Base-by-base conservation (phyloP, 2,888 invertebrate genomes). In the Rhimphoctona megacephalus region DNA sequence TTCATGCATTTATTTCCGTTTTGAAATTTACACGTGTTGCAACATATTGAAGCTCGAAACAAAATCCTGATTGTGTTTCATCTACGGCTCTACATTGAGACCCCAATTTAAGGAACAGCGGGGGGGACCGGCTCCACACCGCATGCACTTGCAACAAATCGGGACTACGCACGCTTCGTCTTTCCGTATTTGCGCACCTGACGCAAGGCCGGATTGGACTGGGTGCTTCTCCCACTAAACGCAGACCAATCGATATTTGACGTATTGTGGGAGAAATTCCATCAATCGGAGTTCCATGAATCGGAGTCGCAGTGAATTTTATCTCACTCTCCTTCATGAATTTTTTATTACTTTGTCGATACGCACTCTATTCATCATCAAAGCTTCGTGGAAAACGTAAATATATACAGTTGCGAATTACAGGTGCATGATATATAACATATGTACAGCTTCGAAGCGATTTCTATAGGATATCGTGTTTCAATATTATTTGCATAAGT, bases 401-500 rank as follows among this genome's bases (percentile, higher is more conserved):
- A 25, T 57, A 49, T 46, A 43, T 67, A 61, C 46, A 14, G 64
- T 43, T 67, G 39, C 25, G 36, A 64, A 81, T 74, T 69, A 30
- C 69, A 9, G 30, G 11, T 79, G 57, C 43, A 70, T 1, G 57
- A 25, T 69, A 39, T 11, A 33, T 52, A 22, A 17, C 17, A 33
- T 46, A n/a, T 67, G 46, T 52, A 69, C 69, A 69, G n/a, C 46
- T 61, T 49, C 33, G 30, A 22, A 19, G 5, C n/a, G 54, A 79
- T 22, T 36, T 36, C 7, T 33, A 39, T 74, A 46, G 52, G 49
- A 81, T 79, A 79, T 79, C 70, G 76, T 74, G 54, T 66, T 82
- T 49, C 61, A 54, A 66, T 67, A 76, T 82, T 87, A 84, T 87
- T 86, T 87, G 88, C 88, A 88, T 85, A 88, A 85, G 69, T 84